These are phyloP conservation scores for Sphaerophoria taeniata DNA, from an alignment of 2,888 invertebrate species.

Conservation along the genomic window DNA sequence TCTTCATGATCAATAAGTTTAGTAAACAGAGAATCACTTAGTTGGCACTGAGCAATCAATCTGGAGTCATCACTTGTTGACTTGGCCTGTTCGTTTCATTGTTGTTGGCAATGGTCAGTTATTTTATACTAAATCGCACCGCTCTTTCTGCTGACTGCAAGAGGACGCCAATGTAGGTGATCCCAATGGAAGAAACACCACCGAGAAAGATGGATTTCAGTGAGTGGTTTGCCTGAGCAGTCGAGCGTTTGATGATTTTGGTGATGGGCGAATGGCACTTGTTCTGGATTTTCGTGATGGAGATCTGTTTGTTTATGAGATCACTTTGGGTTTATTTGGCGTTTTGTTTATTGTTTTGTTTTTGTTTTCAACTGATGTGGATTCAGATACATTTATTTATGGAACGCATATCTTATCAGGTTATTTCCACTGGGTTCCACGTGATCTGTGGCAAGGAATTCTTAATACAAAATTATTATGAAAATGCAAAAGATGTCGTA, in stretches of 20 bases:
- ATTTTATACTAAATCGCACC: conserved; percentile 4
- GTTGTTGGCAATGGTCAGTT: conserved; percentile 72
- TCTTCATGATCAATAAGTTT: conserved; percentile 75
- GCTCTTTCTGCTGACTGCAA: neutral
- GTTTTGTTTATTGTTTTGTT: neutral
- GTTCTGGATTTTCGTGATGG: conserved; percentile 46
- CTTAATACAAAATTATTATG: no score
- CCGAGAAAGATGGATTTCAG: conserved; percentile 17
- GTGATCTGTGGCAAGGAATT: no score
- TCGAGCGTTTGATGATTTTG: conserved; percentile 33
- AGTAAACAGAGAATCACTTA: conserved; percentile 74
- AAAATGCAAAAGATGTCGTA: no score
- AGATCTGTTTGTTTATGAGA: conserved; percentile 33
- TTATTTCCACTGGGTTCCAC: no score
- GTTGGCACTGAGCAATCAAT: conserved; percentile 75
- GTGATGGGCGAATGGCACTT: conserved; percentile 46
- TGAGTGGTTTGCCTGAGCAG: conserved; percentile 23
- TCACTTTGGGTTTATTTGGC: conserved; percentile 20
- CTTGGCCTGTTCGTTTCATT: conserved; percentile 68
- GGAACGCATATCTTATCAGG: neutral
- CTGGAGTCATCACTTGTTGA: conserved; percentile 74
- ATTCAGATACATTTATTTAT: neutral
- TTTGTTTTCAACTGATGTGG: neutral
- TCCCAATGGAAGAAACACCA: conserved; percentile 14
- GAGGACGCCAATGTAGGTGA: conserved; percentile 39